A percentile compares a stretch with the other conserved stretches of the same genome.
phyloP scores from a whole-genome alignment of 2,888 invertebrate species.

The Zele albiditarsus region DNA sequence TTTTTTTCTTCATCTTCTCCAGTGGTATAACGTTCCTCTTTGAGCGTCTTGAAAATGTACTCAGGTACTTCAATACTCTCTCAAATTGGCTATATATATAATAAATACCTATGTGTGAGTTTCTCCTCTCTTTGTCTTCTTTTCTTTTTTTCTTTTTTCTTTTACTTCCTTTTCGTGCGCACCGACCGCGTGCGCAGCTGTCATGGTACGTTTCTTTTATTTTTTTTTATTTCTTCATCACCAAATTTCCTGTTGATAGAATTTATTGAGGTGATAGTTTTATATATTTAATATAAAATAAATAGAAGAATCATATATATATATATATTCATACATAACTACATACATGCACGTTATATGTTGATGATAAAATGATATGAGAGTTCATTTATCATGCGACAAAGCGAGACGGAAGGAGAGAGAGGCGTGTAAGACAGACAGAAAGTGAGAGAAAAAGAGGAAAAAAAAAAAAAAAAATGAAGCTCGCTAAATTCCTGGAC shows the following conservation, averaged over 20 bases:
- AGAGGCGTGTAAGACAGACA: not conserved
- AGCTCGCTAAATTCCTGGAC: slow-evolving; percentile 23
- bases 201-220: slow-evolving; percentile 40
- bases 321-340: not conserved
- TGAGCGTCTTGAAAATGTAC: slow-evolving; percentile 11
- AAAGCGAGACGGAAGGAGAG: not conserved
- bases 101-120: not conserved
- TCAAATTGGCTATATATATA: slow-evolving; percentile 19
- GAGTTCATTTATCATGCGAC: slow-evolving; percentile 8
- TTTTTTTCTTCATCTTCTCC: too few species aligned
- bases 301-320: not conserved
- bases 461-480: slow-evolving; percentile 20
- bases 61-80: slow-evolving; percentile 28
- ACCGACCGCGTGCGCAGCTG: slow-evolving; percentile 48
- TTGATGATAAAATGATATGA: slow-evolving; percentile 4
- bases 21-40: not conserved
- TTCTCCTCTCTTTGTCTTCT: slow-evolving; percentile 1
- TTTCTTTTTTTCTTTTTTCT: slow-evolving; percentile 21
- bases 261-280: slow-evolving; percentile 4
- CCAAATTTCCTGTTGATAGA: slow-evolving; percentile 17
- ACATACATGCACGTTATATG: not conserved
- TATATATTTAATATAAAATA: not conserved
- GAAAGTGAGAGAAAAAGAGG: not conserved
- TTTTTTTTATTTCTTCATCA: slow-evolving; percentile 20
- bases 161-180: slow-evolving; percentile 35